Evolutionary conservation across 2,113 vertebrate genomes (phyloP).

Genomic region (Campylorhamphus procurvoides): DNA sequence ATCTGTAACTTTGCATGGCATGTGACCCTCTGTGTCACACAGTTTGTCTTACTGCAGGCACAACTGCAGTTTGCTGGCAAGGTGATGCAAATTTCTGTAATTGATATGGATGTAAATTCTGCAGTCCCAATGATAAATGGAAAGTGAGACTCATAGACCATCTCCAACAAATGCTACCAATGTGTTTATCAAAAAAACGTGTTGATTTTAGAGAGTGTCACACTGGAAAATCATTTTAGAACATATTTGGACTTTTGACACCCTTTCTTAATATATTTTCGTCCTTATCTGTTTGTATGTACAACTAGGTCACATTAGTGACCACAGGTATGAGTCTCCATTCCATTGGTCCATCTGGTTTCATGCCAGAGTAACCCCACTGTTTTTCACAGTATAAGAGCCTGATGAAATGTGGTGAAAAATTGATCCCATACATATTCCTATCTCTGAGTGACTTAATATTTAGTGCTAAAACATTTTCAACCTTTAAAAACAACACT

Average conservation of each 20-base stretch:
- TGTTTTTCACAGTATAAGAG: slow-evolving; percentile 32
- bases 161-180: neutral
- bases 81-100: neutral
- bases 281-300: neutral
- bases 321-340: slow-evolving; percentile 59
- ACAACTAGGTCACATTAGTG: slow-evolving; percentile 18
- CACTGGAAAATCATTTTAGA: neutral
- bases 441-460: slow-evolving; percentile 39
- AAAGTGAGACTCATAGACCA: neutral
- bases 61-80: neutral
- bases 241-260: neutral
- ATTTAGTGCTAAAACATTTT: slow-evolving; percentile 56
- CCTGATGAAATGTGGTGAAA: slow-evolving; percentile 43
- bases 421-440: slow-evolving; percentile 56
- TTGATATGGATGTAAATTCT: neutral
- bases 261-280: neutral
- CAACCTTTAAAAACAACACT: slow-evolving; percentile 59
- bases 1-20: neutral
- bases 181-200: neutral
- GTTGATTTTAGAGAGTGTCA: neutral
- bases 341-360: slow-evolving; percentile 10
- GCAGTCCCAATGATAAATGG: neutral
- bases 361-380: slow-evolving; percentile 45
- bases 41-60: neutral
- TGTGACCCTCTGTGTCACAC: neutral